These are phyloP conservation scores for Drosophila sp. DNA, from an alignment of 1,140 invertebrate species.

Conservation along the genomic window DNA sequence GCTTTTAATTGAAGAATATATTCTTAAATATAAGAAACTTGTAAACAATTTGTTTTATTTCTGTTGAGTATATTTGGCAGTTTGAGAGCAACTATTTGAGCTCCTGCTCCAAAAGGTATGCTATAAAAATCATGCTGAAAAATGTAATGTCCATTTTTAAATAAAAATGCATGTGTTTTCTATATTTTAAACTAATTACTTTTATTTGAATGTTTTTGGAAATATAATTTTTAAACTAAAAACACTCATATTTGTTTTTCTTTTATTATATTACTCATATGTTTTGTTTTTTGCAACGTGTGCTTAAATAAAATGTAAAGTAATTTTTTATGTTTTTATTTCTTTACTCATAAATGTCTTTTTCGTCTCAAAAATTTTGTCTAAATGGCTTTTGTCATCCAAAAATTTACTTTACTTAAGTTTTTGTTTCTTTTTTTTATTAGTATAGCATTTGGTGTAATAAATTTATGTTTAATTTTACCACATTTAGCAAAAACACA, in stretches of 20 bases:
- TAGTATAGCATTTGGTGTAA: slow-evolving; percentile 72
- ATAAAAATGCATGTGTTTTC: slow-evolving; percentile 25
- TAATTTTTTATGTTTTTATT: slow-evolving; percentile 59
- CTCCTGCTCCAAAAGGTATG: too few relatives aligned
- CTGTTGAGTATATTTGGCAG: background rate
- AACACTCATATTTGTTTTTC: slow-evolving; percentile 80
- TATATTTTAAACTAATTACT: slow-evolving; percentile 80
- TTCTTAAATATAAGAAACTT: slow-evolving; percentile 43
- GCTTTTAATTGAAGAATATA: slow-evolving; percentile 47
- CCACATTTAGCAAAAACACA: slow-evolving; percentile 83
- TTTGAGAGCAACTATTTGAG: background rate
- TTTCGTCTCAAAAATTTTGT: slow-evolving; percentile 83
- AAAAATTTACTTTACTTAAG: slow-evolving; percentile 83
- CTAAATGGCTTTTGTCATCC: slow-evolving; percentile 81
- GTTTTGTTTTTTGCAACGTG: slow-evolving; percentile 60
- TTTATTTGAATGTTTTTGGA: slow-evolving; percentile 81
- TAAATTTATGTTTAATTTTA: slow-evolving; percentile 76
- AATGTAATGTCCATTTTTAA: too few relatives aligned
- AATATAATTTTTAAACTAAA: slow-evolving; percentile 82
- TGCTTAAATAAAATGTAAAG: slow-evolving; percentile 82
- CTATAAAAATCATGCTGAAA: too few relatives aligned
- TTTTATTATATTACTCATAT: slow-evolving; percentile 49
- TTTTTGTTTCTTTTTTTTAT: slow-evolving; percentile 53
- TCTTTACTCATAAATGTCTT: slow-evolving; percentile 75
- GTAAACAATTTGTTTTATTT: slow-evolving; percentile 11